Base-by-base conservation (phyloP, 1,140 invertebrate species). In the Formica exsecta region DNA sequence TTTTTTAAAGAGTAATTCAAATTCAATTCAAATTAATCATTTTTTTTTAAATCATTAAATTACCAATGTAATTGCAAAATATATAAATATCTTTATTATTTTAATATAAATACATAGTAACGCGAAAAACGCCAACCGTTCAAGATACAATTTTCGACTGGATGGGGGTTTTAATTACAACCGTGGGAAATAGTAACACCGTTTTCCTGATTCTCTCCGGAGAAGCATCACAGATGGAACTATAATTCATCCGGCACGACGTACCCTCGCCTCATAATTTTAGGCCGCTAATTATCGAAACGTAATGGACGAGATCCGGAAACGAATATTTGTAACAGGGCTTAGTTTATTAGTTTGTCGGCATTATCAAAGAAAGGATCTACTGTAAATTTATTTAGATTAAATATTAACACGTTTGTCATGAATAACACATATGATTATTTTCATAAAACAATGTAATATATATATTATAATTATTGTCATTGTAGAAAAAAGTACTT, bases 211-310 rank as follows among this genome's bases (percentile, higher is more conserved):
- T 91, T 90, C 77, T 59, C 62, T 36, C 29, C 75, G 57, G 16
- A 90, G 87, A 32, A 48, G n/a, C 62, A n/a, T 73, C 76, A 48
- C 89, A 91, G 89, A 91, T 91, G 89, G 84, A 88, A 44, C 68
- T 41, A 91, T 90, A 91, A 90, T 54, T 90, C 88, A 89, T 76
- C 51, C 70, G 22, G 29, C 2, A 73, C 25, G 75, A 85, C 41
- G 73, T 32, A 71, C 85, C 88, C 89, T 81, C 85, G 38, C 57
- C 57, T 87, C 70, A 41, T 76, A 66, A 76, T 86, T 90, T 48
- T 44, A 44, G 2, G n/a, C 51, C 62, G 62, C 75, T 90, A 87
- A 90, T 90, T 87, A 79, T 71, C 41, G 3, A 48, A 38, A 13
- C 29, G 29, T 38, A 54, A 64, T 61, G 73, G 44, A 51, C 66